Evolutionary conservation across 2,888 invertebrate species (phyloP).

Genomic region (Halocaridina rubra): DNA sequence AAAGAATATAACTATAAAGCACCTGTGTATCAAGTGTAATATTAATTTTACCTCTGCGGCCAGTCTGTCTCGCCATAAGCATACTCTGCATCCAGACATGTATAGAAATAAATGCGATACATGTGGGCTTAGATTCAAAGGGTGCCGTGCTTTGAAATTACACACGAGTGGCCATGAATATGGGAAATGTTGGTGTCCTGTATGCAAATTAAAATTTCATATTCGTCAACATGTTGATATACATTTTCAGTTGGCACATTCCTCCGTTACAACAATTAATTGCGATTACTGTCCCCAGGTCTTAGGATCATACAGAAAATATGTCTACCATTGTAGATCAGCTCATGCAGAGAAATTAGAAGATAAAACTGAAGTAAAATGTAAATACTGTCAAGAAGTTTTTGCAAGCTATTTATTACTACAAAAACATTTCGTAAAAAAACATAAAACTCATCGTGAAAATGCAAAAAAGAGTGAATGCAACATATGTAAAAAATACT

Average conservation of each 20-base stretch:
- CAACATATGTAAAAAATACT: constrained; percentile 46
- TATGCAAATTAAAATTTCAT: constrained; percentile 38
- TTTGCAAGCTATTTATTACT: constrained; percentile 21
- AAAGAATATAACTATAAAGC: background rate
- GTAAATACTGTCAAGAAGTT: constrained; percentile 17
- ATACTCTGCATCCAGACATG: constrained; percentile 27
- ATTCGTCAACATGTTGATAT: constrained; percentile 27
- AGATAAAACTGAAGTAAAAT: constrained; percentile 24
- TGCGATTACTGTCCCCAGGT: constrained; percentile 40
- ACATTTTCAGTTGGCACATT: constrained; percentile 26
- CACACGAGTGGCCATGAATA: constrained; percentile 37
- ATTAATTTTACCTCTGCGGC: constrained; percentile 32
- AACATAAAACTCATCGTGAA: constrained; percentile 16
- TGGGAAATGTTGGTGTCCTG: constrained; percentile 47
- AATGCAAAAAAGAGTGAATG: constrained; percentile 35
- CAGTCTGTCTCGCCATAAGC: constrained; percentile 45
- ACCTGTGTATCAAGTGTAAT: constrained; percentile 7
- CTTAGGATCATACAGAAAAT: constrained; percentile 40
- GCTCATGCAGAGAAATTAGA: constrained; percentile 34
- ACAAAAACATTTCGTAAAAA: constrained; percentile 20
- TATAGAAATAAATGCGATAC: constrained; percentile 23
- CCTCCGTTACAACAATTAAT: constrained; percentile 10
- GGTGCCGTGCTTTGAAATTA: constrained; percentile 33
- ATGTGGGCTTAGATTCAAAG: constrained; percentile 45
- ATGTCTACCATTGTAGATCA: constrained; percentile 43